Conservation (phyloP, 2,797 vertebrate species). For the Vultur gryphus region DNA sequence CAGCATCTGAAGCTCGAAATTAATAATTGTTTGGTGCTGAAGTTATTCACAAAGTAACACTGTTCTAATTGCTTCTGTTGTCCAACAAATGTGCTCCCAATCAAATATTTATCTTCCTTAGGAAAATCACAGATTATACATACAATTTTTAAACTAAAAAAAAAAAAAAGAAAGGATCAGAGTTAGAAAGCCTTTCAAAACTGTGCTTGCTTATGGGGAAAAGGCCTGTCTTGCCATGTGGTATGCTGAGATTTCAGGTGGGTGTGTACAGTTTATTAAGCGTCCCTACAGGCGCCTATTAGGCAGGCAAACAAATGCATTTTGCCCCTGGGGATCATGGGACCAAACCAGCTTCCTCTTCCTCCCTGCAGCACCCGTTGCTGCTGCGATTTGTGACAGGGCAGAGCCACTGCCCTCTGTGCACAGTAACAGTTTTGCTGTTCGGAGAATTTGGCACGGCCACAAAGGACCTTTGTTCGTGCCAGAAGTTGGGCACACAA, state of each 20-base stretch:
- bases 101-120: background rate
- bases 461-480: slow-evolving; percentile 56
- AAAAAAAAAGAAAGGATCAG: background rate
- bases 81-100: background rate
- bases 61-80: background rate
- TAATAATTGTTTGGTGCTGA: background rate
- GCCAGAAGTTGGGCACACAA: background rate
- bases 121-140: background rate
- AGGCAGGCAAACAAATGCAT: background rate
- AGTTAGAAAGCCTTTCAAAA: background rate
- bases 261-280: background rate
- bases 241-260: background rate
- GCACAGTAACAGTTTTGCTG: slow-evolving; percentile 1
- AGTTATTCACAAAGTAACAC: background rate
- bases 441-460: background rate
- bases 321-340: background rate
- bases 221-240: background rate
- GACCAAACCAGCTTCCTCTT: background rate
- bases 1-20: background rate
- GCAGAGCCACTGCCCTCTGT: slow-evolving; percentile 35
- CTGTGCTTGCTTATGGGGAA: background rate
- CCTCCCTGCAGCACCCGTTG: background rate
- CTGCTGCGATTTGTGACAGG: background rate
- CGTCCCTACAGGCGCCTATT: background rate
- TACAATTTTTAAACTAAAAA: background rate